Percentiles rank a stretch among this genome's conserved stretches.
phyloP scores from a whole-genome alignment of 1,140 invertebrate species.

The Nephotettix cincticeps region DNA sequence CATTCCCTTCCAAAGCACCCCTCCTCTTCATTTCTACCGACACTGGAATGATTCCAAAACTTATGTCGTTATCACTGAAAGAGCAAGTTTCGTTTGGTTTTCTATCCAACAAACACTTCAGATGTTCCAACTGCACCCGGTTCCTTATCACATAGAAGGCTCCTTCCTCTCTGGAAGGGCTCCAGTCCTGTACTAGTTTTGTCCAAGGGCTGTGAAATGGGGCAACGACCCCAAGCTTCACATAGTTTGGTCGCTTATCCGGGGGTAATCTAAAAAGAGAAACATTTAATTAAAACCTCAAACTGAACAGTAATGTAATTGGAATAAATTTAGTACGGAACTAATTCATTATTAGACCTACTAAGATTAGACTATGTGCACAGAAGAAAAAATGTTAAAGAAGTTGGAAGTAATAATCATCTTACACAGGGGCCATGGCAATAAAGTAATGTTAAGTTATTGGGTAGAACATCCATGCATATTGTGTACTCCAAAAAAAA shows the following conservation, averaged over 20 bases:
- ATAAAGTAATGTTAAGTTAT: too few relatives aligned
- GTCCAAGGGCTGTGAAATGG: conserved; percentile 78
- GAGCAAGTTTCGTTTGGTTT: neutral
- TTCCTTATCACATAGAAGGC: conserved; percentile 31
- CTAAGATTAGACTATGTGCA: too few relatives aligned
- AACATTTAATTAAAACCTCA: neutral
- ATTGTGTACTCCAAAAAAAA: too few relatives aligned
- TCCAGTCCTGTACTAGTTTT: conserved; percentile 69
- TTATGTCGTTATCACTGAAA: conserved; percentile 11
- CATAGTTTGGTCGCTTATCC: conserved; percentile 80
- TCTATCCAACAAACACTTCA: conserved; percentile 11
- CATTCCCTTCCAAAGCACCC: conserved; percentile 35
- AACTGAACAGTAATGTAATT: too few relatives aligned
- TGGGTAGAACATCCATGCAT: too few relatives aligned
- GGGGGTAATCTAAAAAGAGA: conserved; percentile 61
- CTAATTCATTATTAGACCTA: too few relatives aligned
- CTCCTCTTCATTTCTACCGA: conserved; percentile 33
- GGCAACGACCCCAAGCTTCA: conserved; percentile 69
- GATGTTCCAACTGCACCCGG: conserved; percentile 1
- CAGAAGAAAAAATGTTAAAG: too few relatives aligned
- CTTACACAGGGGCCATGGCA: too few relatives aligned
- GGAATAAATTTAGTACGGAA: too few relatives aligned
- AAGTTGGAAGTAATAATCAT: too few relatives aligned
- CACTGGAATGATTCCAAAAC: conserved; percentile 39
- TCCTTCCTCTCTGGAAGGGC: conserved; percentile 22